These are phyloP conservation scores for Micropoecilia bifurca DNA, from an alignment of 2,797 vertebrate species.

Conservation along the genomic window DNA sequence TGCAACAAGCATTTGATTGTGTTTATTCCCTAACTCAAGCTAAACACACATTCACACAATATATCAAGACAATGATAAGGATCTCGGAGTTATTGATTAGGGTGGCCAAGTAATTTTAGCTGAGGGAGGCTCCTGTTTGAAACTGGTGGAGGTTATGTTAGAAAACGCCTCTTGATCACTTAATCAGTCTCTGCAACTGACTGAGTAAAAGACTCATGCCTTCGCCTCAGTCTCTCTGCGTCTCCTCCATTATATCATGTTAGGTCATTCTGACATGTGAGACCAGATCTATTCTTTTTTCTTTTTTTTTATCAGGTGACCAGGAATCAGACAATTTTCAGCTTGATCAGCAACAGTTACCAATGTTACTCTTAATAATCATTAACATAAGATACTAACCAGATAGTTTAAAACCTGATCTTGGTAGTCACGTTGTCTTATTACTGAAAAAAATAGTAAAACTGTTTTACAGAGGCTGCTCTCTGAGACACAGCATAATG, in stretches of 20 bases:
- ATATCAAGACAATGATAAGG: conserved; percentile 35
- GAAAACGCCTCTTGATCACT: conserved; percentile 55
- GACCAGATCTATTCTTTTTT: neutral
- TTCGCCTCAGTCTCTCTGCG: conserved; percentile 32
- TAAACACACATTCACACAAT: conserved; percentile 24
- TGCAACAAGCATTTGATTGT: conserved; percentile 26
- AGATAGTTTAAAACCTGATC: neutral
- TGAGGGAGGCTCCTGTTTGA: conserved; percentile 56
- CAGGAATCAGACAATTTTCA: too few relatives aligned
- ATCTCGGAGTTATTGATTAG: conserved; percentile 63
- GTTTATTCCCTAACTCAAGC: conserved; percentile 22
- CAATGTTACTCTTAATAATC: neutral
- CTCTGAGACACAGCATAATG: neutral
- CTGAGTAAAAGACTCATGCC: conserved; percentile 57
- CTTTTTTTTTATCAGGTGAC: neutral
- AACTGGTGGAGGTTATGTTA: conserved; percentile 19
- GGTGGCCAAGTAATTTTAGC: conserved; percentile 54
- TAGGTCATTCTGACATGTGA: neutral
- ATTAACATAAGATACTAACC: neutral
- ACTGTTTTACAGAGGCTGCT: neutral
- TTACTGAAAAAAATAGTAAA: neutral
- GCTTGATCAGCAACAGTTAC: neutral
- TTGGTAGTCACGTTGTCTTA: neutral
- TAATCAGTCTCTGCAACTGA: conserved; percentile 62
- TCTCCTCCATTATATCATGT: conserved; percentile 36